Base-by-base conservation (phyloP, 1,140 invertebrate genomes). In the Alviniconcha marisindica region DNA sequence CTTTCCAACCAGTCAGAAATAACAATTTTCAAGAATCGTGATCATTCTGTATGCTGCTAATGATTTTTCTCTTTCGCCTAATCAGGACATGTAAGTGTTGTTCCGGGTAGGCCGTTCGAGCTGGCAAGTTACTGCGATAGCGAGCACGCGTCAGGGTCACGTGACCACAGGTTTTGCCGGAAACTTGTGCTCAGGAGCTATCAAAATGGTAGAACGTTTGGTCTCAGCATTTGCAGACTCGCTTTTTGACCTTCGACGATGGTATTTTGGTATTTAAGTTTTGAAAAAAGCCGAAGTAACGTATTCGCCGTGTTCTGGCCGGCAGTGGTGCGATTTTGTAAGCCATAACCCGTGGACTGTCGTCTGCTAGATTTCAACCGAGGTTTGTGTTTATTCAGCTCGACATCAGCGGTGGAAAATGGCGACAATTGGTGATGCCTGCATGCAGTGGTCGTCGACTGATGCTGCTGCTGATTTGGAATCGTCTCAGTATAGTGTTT, bases 371-470 rank as follows among this genome's bases (percentile, higher is more conserved):
- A 60, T 14, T 63, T 82, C 38, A 54, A 76, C 71, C 51, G 48
- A 48, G 69, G 38, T n/a, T 54, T 82, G 66, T 76, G 48, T 74
- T 36, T n/a, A 33, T 48, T 40, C 10, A 76, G 36, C 31, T 76
- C 81, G 71, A 76, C 54, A 76, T 77, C 51, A 76, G 73, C 60
- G 38, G 14, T 69, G 66, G 80, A 82, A 73, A 76, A 83, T 85
- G 73, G 56, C 80, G 56, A 81, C 83, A 60, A 66, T 83, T 3
- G 78, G 81, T 42, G 79, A 76, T 81, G 60, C 80, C 24, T 85
- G 77, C 76, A 18, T 76, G 40, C 73, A 83, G 18, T 81, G 33
- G 71, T 83, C 84, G 60, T 81, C 80, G 3, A 76, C 77, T 76
- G 84, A 84, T 51, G 42, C 73, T 15, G 1, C 69, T 48, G 66